Conservation (phyloP, 2,888 invertebrate species). For the Camponotus fellah region DNA sequence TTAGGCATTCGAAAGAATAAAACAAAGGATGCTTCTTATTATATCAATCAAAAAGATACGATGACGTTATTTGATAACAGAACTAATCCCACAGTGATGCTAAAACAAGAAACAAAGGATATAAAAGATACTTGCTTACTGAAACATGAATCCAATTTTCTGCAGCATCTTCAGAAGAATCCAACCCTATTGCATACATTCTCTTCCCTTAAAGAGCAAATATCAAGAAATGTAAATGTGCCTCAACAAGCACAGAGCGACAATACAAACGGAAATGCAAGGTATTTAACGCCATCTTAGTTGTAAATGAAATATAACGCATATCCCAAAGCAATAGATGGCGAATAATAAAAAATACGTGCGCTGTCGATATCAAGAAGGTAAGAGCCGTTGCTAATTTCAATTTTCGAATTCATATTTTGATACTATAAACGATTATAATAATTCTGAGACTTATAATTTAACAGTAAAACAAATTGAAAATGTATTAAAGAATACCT, state of each 20-base stretch:
- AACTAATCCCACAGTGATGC: slow-evolving; percentile 64
- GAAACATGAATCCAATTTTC: slow-evolving; percentile 79
- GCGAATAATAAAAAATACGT: slow-evolving; percentile 52
- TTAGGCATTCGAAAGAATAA: slow-evolving; percentile 82
- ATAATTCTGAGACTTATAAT: neutral
- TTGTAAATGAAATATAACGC: slow-evolving; percentile 65
- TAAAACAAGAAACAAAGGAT: slow-evolving; percentile 79
- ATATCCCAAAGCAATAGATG: slow-evolving; percentile 70
- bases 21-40: slow-evolving; percentile 79
- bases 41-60: slow-evolving; percentile 75
- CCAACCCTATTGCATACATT: slow-evolving; percentile 82
- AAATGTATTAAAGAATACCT: neutral
- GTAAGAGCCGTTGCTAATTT: slow-evolving; percentile 59
- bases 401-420: slow-evolving; percentile 36
- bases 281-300: slow-evolving; percentile 85
- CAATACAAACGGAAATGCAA: slow-evolving; percentile 84
- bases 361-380: slow-evolving; percentile 14
- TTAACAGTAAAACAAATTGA: slow-evolving; percentile 12
- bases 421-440: neutral
- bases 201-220: slow-evolving; percentile 83
- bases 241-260: slow-evolving; percentile 80
- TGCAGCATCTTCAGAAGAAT: slow-evolving; percentile 83
- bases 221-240: slow-evolving; percentile 78
- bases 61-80: slow-evolving; percentile 69
- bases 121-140: slow-evolving; percentile 77